Evolutionary conservation across 2,113 vertebrate genomes (phyloP), one percentile per base, ranked within the genome.

Genomic region (Diadophis punctatus): DNA sequence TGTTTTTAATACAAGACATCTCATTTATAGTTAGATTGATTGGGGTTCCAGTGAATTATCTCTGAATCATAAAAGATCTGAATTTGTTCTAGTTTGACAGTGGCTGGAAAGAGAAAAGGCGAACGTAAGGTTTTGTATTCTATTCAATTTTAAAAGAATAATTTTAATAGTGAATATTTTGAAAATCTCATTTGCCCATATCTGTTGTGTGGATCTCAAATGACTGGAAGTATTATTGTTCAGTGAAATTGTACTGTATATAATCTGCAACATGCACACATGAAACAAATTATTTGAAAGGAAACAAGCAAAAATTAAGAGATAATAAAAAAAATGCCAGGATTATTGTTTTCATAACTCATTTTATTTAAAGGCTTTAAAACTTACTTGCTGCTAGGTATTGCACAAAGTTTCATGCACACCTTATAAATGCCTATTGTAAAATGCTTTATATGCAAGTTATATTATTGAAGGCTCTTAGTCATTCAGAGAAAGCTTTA

Each of bases 391-490:
- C 97, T 97, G 95, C 94, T 96, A 98, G 96, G 94, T 92, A 95
- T 97, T 97, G 96, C 96, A 96, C 97, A 96, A 96, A 94, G 87
- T 96, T 97, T 98, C 96, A 90, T 94, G 90, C 93, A 96, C 86
- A 96, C 94, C 96, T 97, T 98, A 94, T 96, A 96, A 97, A 95
- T 96, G 96, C 97, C 95, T 97, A 96, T 96, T 97, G 93, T 87
- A 95, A 96, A 96, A 96, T 96, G 87, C 96, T 97, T 95, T 97
- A 95, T 97, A 96, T 96, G 96, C 96, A 96, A 96, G 96, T 96
- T 97, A 93, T 97, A 93, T 97, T 96, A 94, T 96, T 94, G 94
- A 94, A 97, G 97, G 95, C 96, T 97, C 91, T 96, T 96, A 97
- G 94, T 93, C 27, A 95, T 96, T 96, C 90, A 95, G 94, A 97